Evolutionary conservation across 2,113 vertebrate genomes (phyloP), one percentile per base, ranked within the genome.

Genomic region (Callipepla californica): DNA sequence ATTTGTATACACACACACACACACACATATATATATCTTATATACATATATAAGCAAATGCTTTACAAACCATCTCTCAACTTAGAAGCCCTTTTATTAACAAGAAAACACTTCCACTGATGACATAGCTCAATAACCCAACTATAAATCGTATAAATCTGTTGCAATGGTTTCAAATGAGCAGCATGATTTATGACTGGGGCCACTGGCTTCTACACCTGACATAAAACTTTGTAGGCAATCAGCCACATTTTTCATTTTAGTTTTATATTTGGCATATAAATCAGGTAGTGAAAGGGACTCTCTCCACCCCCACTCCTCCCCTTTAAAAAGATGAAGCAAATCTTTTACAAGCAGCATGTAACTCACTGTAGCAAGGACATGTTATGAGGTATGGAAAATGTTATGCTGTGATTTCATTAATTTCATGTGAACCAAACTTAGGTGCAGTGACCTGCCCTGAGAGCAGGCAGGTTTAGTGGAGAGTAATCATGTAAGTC

Each of bases 201-300:
- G 85, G 83, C 94, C 95, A 91, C 80, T 94, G 82, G 80, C 94
- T 94, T 94, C 88, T 90, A 85, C 92, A 97, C 93, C 91, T 94
- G 94, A 95, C 87, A 95, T 94, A 94, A 95, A 96, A 96, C 70
- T 93, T 88, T 91, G 92, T 84, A 92, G 92, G 87, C 91, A 91
- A 92, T 79, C 85, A 77, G 89, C 89, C 94, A 95, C 84, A 91
- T 95, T 92, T 94, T 96, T 94, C 94, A 84, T 88, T 96, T 96
- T 72, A 92, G 88, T 76, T 96, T 92, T 88, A 86, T 90, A 95
- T 96, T 92, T 92, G 80, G 87, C 74, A 15, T 70, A 96, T 95
- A 96, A 96, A 94, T 95, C 92, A 95, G 79, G 87, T 80, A 59
- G 68, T 78, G 81, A 94, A 90, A 88, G 77, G 79, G 61, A 77